Evolutionary conservation across 2,113 vertebrate genomes (phyloP).

Genomic region (Phodopus roborovskii): DNA sequence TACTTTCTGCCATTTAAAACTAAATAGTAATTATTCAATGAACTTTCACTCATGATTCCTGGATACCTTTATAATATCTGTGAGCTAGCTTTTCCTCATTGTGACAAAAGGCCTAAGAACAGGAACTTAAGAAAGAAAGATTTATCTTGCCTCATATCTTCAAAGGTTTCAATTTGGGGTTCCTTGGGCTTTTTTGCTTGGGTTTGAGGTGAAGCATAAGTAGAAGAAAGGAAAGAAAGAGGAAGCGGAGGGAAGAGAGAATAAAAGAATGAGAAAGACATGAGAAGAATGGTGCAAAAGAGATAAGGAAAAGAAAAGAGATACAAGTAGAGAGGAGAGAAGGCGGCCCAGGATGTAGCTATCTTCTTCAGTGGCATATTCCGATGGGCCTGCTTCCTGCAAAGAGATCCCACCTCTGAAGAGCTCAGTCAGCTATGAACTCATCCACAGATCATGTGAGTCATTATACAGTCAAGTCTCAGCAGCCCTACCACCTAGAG

Average conservation of each 20-base stretch:
- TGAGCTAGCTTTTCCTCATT: not conserved
- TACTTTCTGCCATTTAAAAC: conserved; percentile 5
- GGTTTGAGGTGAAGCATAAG: not conserved
- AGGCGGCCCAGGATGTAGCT: not conserved
- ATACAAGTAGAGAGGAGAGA: not conserved
- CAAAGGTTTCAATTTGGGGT: not conserved
- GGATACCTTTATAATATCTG: not conserved
- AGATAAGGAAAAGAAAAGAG: not conserved
- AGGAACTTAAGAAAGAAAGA: not conserved
- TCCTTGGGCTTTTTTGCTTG: not conserved
- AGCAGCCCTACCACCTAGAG: not conserved
- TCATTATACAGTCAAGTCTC: not conserved
- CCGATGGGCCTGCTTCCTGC: not conserved
- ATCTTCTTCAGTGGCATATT: not conserved
- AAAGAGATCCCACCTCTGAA: not conserved
- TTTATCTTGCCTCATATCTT: not conserved
- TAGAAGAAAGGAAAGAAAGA: not conserved
- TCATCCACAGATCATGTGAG: too few relatives aligned
- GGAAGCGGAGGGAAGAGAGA: not conserved
- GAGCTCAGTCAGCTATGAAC: not conserved
- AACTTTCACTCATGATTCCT: not conserved
- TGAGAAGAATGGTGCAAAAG: not conserved
- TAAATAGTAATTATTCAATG: conserved; percentile 1
- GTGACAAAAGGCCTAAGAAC: not conserved
- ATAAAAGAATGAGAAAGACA: not conserved